Evolutionary conservation across 2,797 vertebrate genomes (phyloP), one percentile per base, ranked within the genome.

Genomic region (Chloroceryle amazona): DNA sequence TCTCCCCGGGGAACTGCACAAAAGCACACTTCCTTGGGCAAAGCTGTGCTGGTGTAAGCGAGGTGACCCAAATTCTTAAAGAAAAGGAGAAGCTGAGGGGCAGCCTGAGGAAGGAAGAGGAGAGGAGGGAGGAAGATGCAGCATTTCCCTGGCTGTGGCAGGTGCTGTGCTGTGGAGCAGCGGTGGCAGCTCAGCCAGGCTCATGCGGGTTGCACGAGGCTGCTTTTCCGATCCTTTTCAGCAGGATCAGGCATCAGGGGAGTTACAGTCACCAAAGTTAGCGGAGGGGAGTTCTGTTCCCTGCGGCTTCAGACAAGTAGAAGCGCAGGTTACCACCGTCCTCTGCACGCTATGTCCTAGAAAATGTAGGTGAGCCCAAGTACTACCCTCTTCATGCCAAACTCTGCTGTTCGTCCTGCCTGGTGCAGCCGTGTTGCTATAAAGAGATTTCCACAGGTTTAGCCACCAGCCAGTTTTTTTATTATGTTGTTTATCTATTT

Each of bases 1-100:
- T 67, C 82, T 83, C 80, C 80, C 82, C 51, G 23, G 65, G 54
- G 89, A 78, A 16, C 39, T 16, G 42, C 44, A 74, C 31, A 15
- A 42, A 89, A 89, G 57, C 81, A 55, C 21, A 6, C 49, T 76
- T 65, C 61, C 13, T 58, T 54, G 79, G 88, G 76, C 35, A 83
- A 66, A 81, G 87, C 87, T 74, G 61, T 67, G 87, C 58, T 11
- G 33, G 28, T 68, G 58, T 71, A 60, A 79, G 81, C 82, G 88
- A 90, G 87, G 94, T 94, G 90, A 96, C 96, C 95, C 91, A 90
- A 35, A 86, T 90, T 91, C 65, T 76, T 41, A 18, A 39, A 60
- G 85, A 47, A 68, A 58, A 61, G 66, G 66, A 65, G 72, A 74
- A 42, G 54, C 81, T 83, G 87, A 90, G 76, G 33, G 44, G 47